These are phyloP conservation scores for Hirtodrosophila confusa DNA, from an alignment of 2,888 invertebrate species.

Conservation along the genomic window DNA sequence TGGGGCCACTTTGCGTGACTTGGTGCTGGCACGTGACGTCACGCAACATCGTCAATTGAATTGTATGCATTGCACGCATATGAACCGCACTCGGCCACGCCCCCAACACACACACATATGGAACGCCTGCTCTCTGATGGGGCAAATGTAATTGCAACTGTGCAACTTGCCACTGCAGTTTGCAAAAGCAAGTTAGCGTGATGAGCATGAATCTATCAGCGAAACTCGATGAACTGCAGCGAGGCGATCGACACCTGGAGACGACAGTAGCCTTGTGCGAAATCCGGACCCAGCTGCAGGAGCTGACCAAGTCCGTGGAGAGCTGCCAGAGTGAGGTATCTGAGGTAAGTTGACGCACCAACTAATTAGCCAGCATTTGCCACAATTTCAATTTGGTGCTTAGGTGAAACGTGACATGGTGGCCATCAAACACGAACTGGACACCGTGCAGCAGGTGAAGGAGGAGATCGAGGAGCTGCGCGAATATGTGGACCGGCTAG, in stretches of 20 bases:
- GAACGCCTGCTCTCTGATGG: constrained; percentile 23
- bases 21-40: constrained; percentile 59
- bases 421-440: constrained; percentile 96
- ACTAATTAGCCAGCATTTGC: constrained; percentile 14
- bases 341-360: constrained; percentile 85
- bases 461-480: constrained; percentile 96
- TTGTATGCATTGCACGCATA: constrained; percentile 60
- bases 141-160: constrained; percentile 24
- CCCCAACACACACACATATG: constrained; percentile 9
- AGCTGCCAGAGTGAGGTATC: constrained; percentile 97
- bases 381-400: constrained; percentile 17
- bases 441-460: constrained; percentile 97
- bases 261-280: constrained; percentile 97
- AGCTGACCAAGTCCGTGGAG: constrained; percentile 96
- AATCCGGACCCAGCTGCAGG: constrained; percentile 96
- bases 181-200: constrained; percentile 98
- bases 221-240: constrained; percentile 96
- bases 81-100: constrained; percentile 40
- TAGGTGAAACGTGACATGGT: constrained; percentile 97
- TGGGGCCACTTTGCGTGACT: constrained; percentile 61
- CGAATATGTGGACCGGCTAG: constrained; percentile 95
- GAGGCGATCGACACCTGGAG: constrained; percentile 94
- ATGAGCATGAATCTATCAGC: constrained; percentile 98
- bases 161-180: constrained; percentile 86
- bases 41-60: constrained; percentile 61